These are phyloP conservation scores for Gobio occitaniae DNA, from an alignment of 2,797 vertebrate species.

Conservation along the genomic window DNA sequence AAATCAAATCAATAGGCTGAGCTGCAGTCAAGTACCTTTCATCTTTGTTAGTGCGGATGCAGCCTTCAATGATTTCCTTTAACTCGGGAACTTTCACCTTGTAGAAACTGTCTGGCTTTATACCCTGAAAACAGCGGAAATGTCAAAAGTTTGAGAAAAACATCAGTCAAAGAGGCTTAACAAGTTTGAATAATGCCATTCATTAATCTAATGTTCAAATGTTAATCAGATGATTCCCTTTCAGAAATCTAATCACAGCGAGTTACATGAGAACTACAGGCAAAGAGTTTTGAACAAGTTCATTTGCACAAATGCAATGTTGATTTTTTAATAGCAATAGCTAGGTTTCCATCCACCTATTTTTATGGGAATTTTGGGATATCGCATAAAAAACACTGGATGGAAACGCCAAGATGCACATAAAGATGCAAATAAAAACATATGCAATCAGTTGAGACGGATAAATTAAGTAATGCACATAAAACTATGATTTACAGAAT, in stretches of 20 bases:
- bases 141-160: conserved; percentile 59
- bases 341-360: neutral
- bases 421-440: neutral
- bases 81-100: conserved; percentile 97
- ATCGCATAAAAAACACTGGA: neutral
- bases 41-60: conserved; percentile 94
- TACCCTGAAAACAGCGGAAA: conserved; percentile 81
- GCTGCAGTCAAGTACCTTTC: conserved; percentile 81
- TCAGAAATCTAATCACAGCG: neutral
- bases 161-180: neutral
- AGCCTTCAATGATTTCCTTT: conserved; percentile 98
- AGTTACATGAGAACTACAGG: neutral
- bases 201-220: neutral
- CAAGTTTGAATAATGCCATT: neutral
- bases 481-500: no score
- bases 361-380: neutral
- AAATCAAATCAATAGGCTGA: neutral
- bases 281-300: neutral
- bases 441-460: neutral
- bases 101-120: conserved; percentile 97
- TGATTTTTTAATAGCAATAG: neutral
- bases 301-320: neutral
- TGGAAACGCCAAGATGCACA: neutral
- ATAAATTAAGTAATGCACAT: no score
- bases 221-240: neutral